These are phyloP conservation scores for Holotrichia oblita DNA, from an alignment of 1,140 invertebrate genomes.

Conservation along the genomic window DNA sequence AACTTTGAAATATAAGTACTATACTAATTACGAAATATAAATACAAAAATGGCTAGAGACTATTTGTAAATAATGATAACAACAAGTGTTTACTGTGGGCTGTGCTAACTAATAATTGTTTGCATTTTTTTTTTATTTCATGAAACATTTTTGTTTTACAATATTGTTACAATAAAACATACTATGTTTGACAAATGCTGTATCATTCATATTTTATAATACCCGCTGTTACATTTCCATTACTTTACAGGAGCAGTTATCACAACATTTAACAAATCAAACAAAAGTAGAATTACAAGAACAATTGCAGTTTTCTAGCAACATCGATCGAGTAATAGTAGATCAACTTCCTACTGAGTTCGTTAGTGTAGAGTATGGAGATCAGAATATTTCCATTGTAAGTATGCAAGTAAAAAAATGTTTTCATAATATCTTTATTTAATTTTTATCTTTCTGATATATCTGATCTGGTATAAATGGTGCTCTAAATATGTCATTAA, in stretches of 20 bases:
- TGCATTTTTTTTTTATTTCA: background rate
- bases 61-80: too few relatives aligned
- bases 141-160: too few relatives aligned
- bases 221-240: conserved; percentile 24
- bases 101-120: conserved; percentile 29
- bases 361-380: conserved; percentile 46
- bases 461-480: too few relatives aligned
- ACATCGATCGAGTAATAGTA: conserved; percentile 50
- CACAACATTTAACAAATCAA: conserved; percentile 50
- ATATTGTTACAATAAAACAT: too few relatives aligned
- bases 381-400: conserved; percentile 32
- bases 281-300: conserved; percentile 52
- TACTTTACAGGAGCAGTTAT: conserved; percentile 49
- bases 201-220: too few relatives aligned
- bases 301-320: conserved; percentile 51
- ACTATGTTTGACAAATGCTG: too few relatives aligned
- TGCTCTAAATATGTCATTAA: too few relatives aligned
- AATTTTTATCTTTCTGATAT: background rate
- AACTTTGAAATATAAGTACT: too few relatives aligned
- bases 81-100: too few relatives aligned
- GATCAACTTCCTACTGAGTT: conserved; percentile 53
- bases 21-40: too few relatives aligned
- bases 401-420: conserved; percentile 2
- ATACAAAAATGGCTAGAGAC: too few relatives aligned
- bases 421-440: background rate